Evolutionary conservation across 2,797 vertebrate genomes (phyloP).

Genomic region (Myripristis jacobus): DNA sequence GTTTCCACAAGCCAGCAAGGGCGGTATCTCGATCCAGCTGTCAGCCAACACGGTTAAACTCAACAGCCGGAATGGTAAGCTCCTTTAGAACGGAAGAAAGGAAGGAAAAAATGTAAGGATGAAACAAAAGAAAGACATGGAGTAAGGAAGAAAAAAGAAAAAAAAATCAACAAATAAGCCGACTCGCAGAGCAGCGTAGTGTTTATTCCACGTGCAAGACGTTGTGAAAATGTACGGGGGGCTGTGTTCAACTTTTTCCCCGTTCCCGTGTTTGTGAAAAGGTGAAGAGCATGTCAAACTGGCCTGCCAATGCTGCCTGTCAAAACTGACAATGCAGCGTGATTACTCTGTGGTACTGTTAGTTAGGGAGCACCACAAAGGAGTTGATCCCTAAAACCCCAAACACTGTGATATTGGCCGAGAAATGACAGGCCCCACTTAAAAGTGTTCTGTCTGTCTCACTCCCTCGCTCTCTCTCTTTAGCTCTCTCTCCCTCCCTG

Average conservation of each 20-base stretch:
- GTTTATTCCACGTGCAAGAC: conserved; percentile 6
- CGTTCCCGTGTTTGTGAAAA: conserved; percentile 47
- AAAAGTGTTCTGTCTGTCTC: conserved; percentile 15
- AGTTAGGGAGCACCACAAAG: conserved; percentile 21
- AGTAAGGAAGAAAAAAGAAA: not conserved
- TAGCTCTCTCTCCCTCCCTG: not conserved
- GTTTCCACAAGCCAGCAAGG: conserved; percentile 95
- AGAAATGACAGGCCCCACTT: conserved; percentile 30
- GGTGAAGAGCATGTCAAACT: conserved; percentile 42
- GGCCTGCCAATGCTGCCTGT: conserved; percentile 23
- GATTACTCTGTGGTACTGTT: conserved; percentile 42
- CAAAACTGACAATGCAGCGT: conserved; percentile 39
- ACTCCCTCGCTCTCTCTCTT: not conserved
- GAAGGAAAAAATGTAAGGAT: no score
- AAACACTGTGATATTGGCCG: conserved; percentile 10
- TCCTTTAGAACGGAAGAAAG: not conserved
- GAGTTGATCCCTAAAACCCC: conserved; percentile 36
- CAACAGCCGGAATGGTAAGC: conserved; percentile 97
- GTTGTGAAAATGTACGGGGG: conserved; percentile 29
- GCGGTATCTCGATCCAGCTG: conserved; percentile 94
- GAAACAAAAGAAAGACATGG: not conserved
- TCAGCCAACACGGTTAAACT: conserved; percentile 98
- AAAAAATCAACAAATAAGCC: no score
- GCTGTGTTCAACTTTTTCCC: conserved; percentile 39
- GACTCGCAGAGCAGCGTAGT: no score